Conservation (phyloP, 2,113 vertebrate genomes). For the Anhinga anhinga region DNA sequence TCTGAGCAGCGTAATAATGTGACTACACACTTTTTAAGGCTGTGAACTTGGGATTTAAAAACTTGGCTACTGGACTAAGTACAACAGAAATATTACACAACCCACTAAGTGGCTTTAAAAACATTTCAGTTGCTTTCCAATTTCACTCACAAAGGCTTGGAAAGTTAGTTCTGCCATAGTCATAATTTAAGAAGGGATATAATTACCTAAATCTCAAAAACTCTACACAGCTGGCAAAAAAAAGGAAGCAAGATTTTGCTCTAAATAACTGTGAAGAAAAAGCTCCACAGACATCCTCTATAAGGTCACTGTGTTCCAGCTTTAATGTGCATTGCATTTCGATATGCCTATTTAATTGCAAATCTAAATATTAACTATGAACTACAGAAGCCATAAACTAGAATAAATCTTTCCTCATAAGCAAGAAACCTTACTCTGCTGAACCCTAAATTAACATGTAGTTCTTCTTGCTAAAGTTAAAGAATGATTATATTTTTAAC, state of each 20-base stretch:
- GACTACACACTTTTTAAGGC: background rate
- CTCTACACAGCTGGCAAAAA: conserved; percentile 12
- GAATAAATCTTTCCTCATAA: conserved; percentile 41
- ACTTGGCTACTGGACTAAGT: conserved; percentile 18
- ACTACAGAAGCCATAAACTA: conserved; percentile 40
- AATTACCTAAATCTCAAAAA: conserved; percentile 56
- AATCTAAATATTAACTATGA: conserved; percentile 53
- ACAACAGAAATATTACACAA: conserved; percentile 31
- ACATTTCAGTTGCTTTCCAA: conserved; percentile 46
- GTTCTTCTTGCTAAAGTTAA: conserved; percentile 30
- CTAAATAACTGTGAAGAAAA: conserved; percentile 47
- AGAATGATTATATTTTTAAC: conserved; percentile 51
- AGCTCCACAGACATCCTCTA: conserved; percentile 32
- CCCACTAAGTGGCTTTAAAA: conserved; percentile 46
- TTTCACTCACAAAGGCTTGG: conserved; percentile 17
- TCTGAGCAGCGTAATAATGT: background rate
- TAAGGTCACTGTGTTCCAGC: conserved; percentile 8
- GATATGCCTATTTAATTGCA: conserved; percentile 40
- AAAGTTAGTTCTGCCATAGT: conserved; percentile 40
- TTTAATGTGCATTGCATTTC: conserved; percentile 41
- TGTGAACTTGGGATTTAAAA: conserved; percentile 16
- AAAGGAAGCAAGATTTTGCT: conserved; percentile 42
- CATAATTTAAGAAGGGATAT: conserved; percentile 43
- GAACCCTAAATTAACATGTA: conserved; percentile 30
- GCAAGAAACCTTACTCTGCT: conserved; percentile 29